Evolutionary conservation across 2,888 invertebrate species (phyloP).

Genomic region (Nomada hirtipes): DNA sequence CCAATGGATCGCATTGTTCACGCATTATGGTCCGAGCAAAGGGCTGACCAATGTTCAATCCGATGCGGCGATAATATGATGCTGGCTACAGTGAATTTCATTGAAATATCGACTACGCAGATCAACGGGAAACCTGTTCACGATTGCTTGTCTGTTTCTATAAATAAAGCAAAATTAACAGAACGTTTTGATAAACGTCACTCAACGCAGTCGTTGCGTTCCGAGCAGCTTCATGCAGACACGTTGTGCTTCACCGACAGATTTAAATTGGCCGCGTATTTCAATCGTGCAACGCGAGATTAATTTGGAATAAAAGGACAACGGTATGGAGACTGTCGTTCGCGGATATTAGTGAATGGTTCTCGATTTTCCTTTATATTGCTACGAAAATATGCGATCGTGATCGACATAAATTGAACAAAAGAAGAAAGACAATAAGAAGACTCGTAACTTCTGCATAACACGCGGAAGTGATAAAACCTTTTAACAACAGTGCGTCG

Average conservation of each 20-base stretch:
- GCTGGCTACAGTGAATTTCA: background rate
- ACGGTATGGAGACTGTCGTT: background rate
- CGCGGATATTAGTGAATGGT: background rate
- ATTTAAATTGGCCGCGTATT: slow-evolving; percentile 35
- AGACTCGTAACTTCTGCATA: too few relatives aligned
- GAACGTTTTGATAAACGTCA: slow-evolving; percentile 41
- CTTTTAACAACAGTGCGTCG: slow-evolving; percentile 12
- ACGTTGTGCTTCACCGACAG: slow-evolving; percentile 15
- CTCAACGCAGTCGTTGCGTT: slow-evolving; percentile 14
- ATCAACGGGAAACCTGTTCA: slow-evolving; percentile 5
- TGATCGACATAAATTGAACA: background rate
- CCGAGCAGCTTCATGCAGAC: slow-evolving; percentile 1
- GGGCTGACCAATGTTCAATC: slow-evolving; percentile 10
- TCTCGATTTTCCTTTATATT: background rate
- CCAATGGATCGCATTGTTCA: slow-evolving; percentile 51
- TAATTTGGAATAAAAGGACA: slow-evolving; percentile 13
- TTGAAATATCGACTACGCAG: slow-evolving; percentile 20
- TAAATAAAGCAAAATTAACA: slow-evolving; percentile 43
- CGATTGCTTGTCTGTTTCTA: background rate
- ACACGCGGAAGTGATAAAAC: background rate
- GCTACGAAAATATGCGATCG: background rate
- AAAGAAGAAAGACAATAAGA: background rate
- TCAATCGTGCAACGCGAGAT: slow-evolving; percentile 17
- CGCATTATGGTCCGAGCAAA: slow-evolving; percentile 29
- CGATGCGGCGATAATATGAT: slow-evolving; percentile 30